These are phyloP conservation scores for Peromyscus leucopus DNA, from an alignment of 2,113 vertebrate species.

Conservation along the genomic window DNA sequence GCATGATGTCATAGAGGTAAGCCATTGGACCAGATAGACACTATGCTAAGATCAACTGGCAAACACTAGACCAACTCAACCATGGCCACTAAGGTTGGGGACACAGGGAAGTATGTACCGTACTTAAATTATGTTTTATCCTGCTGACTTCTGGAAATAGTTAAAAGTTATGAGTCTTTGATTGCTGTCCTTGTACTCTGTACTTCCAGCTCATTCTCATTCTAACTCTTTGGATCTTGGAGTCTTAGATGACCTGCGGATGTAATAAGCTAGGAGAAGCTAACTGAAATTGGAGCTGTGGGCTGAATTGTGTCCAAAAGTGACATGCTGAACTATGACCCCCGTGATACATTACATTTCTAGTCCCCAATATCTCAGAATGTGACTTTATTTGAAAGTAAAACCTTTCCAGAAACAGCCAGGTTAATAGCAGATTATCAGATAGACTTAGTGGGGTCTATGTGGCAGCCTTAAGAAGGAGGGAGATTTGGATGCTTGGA, in stretches of 20 bases:
- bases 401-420: neutral
- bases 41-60: neutral
- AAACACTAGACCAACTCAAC: neutral
- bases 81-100: neutral
- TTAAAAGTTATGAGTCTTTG: neutral
- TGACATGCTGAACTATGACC: neutral
- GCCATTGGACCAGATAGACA: neutral
- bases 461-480: neutral
- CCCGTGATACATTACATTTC: neutral
- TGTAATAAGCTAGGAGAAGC: neutral
- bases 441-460: neutral
- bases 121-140: neutral
- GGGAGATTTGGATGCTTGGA: neutral
- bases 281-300: neutral
- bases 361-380: neutral
- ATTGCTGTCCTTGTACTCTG: neutral
- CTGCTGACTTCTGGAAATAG: neutral
- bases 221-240: neutral
- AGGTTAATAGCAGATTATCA: conserved; percentile 22
- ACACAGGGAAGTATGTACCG: neutral
- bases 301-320: neutral
- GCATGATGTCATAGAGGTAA: neutral
- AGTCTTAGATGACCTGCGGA: neutral
- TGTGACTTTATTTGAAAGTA: conserved; percentile 10
- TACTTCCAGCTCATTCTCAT: neutral